These are phyloP conservation scores for Theristicus caerulescens DNA, from an alignment of 2,113 vertebrate species.

Conservation along the genomic window DNA sequence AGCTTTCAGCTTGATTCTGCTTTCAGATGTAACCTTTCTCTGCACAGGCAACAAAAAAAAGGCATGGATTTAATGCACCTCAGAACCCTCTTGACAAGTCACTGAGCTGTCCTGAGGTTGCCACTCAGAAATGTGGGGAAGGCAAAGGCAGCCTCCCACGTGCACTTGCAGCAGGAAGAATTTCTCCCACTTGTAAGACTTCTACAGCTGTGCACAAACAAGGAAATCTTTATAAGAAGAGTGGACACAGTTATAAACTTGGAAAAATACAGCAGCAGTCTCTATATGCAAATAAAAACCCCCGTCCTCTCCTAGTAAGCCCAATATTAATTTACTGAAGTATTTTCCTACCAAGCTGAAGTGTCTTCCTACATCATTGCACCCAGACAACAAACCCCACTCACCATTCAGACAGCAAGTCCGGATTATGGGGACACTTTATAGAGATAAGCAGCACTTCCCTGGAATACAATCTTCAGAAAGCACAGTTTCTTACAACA, in stretches of 20 bases:
- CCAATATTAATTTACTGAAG: not conserved
- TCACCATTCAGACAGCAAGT: not conserved
- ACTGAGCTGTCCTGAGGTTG: not conserved
- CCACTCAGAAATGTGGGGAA: not conserved
- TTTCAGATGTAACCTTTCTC: not conserved
- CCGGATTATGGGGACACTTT: not conserved
- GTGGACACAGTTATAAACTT: not conserved
- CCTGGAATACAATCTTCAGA: not conserved
- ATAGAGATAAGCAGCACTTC: not conserved
- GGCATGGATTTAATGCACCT: not conserved
- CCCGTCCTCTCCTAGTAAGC: not conserved
- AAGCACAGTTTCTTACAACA: not conserved
- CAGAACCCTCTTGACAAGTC: not conserved
- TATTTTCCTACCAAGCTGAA: not conserved
- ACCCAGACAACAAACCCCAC: not conserved
- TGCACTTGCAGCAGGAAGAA: not conserved
- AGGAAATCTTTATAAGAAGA: slow-evolving; percentile 8
- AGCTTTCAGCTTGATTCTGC: not conserved
- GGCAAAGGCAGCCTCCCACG: not conserved
- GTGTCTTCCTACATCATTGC: not conserved
- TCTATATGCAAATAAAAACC: not conserved
- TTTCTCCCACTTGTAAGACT: not conserved
- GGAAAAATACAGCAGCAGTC: not conserved
- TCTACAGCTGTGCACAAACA: slow-evolving; percentile 2
- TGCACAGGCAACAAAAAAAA: not conserved